Base-by-base conservation (phyloP, 30 jellyfish, hydroid and myxozoan species). In the Aurelia sp. region DNA sequence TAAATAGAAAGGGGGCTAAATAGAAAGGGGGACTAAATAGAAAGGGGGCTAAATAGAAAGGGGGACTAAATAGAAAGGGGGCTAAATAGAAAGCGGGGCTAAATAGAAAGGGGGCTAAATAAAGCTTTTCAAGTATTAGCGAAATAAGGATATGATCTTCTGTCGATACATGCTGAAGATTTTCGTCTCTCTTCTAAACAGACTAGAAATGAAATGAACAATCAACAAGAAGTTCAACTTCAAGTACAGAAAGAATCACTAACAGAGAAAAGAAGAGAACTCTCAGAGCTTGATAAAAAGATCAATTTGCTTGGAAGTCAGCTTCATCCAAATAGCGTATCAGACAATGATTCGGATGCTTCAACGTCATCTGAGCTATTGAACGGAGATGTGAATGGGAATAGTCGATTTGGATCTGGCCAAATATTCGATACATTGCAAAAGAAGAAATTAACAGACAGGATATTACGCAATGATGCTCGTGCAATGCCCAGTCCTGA, bases 191-290 rank as follows among this genome's bases (percentile, higher is more conserved):
- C 20, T 71, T 40, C 64, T 41, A 13, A 33, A 27, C 74, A 94
- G 99, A 90, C 93, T 4, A 82, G 99, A 50, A 94, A 94, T 69
- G 99, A 94, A 66, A 72, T 94, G 78, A 94, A 90, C 66, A 75
- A 82, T 55, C 83, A 94, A 22, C 99, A 94, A 67, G 95, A 97
- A 59, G 81, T 58, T 15, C 92, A 89, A 53, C 89, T 94, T 16
- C 75, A 79, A 31, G 58, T 78, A 30, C 99, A 94, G 66, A 85
- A 90, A 69, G 80, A 88, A 22, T 74, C 95, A 6, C 59, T 94
- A 37, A 68, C 58, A 20, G 93, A 84, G 31, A 94, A 79, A 70
- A 71, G 91, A 58, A 91, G 81, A 70, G 99, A 94, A 71, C 77
- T 94, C 5, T 68, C 80, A 17, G 94, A 82, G 41, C 91, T 94